phyloP scores from a whole-genome alignment of 2,113 vertebrate species.

The Caranx ignobilis region DNA sequence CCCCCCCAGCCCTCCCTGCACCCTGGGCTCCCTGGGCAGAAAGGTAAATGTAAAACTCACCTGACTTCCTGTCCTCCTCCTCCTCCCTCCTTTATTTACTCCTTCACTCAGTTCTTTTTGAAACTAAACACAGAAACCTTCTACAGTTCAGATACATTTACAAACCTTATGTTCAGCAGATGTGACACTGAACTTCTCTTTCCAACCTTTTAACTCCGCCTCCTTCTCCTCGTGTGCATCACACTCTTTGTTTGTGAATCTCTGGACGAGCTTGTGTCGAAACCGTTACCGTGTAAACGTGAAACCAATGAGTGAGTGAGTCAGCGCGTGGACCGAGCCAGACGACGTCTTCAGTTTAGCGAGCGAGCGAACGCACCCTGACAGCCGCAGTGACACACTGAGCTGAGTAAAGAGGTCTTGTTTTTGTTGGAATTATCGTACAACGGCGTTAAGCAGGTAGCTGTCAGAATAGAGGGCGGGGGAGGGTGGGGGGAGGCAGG shows the following conservation, averaged over 20 bases:
- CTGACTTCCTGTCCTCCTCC: constrained; percentile 40
- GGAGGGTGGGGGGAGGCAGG: too few relatives aligned
- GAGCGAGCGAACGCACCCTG: background rate
- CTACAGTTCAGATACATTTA: too few relatives aligned
- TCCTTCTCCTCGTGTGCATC: constrained; percentile 5
- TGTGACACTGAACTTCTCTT: constrained; percentile 17
- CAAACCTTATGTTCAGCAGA: too few relatives aligned
- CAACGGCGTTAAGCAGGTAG: constrained; percentile 11
- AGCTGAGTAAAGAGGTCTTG: constrained; percentile 38
- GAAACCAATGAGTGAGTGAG: constrained; percentile 16
- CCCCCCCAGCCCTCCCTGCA: constrained; percentile 75
- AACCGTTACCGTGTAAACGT: background rate
- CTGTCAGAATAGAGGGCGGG: constrained; percentile 38
- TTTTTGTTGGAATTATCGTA: constrained; percentile 45
- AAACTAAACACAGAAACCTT: background rate
- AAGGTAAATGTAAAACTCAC: constrained; percentile 87
- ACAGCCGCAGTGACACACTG: constrained; percentile 31
- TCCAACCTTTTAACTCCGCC: constrained; percentile 33
- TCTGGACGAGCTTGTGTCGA: background rate
- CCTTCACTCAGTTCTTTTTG: background rate
- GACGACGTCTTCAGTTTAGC: background rate
- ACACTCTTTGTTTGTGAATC: background rate
- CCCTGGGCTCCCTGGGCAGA: constrained; percentile 84
- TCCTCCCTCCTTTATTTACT: background rate
- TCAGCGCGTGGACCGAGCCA: constrained; percentile 11